phyloP scores from a whole-genome alignment of 1,140 invertebrate genomes.

The Alviniconcha marisindica region DNA sequence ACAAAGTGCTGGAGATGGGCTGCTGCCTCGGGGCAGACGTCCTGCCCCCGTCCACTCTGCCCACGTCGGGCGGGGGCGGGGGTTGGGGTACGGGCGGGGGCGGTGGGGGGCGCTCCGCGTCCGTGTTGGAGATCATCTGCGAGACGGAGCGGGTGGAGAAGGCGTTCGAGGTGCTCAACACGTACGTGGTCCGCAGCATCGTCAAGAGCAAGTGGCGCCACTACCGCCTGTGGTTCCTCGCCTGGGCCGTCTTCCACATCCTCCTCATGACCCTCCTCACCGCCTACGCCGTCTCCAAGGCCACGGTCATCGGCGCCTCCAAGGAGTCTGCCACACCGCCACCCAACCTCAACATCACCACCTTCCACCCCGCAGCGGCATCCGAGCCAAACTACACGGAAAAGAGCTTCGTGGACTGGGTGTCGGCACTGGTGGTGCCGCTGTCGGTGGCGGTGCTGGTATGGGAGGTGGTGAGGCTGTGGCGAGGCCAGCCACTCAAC shows the following conservation, averaged over 20 bases:
- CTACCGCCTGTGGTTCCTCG: conserved; percentile 48
- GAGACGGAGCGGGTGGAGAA: conserved; percentile 42
- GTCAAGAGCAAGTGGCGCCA: conserved; percentile 58
- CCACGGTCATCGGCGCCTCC: conserved; percentile 14
- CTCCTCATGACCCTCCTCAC: conserved; percentile 53
- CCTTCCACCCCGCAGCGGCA: not conserved
- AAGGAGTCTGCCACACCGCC: no score
- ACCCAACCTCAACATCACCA: not conserved
- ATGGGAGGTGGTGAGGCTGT: not conserved
- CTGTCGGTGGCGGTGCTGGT: not conserved
- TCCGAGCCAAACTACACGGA: not conserved
- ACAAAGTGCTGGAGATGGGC: not conserved
- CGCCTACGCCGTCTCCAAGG: conserved; percentile 46
- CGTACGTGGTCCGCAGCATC: conserved; percentile 47
- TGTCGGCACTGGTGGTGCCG: conserved; percentile 7
- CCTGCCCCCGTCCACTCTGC: not conserved
- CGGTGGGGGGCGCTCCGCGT: not conserved
- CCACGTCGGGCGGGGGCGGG: no score
- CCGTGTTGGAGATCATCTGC: conserved; percentile 56
- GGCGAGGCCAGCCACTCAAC: not conserved
- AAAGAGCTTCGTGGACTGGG: not conserved
- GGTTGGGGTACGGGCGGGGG: not conserved
- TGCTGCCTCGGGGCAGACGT: conserved; percentile 7
- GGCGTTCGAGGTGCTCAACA: conserved; percentile 52
- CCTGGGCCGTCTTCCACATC: conserved; percentile 53